Base-by-base conservation (phyloP, 1,140 invertebrate species). In the Drosophila arawakana region DNA sequence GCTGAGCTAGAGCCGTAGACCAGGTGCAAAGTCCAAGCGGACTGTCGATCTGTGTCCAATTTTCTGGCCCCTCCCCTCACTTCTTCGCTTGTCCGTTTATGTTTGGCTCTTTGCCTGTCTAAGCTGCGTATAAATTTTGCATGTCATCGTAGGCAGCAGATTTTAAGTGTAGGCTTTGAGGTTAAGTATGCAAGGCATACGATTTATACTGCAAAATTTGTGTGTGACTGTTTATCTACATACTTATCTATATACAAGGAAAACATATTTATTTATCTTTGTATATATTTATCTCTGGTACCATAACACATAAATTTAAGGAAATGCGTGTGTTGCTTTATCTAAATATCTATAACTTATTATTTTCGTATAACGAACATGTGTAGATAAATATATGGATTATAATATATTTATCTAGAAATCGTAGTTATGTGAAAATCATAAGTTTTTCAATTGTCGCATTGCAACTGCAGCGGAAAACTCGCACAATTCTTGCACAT, bases 121-220 rank as follows among this genome's bases (percentile, higher is more conserved):
- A 81, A 81, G 68, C 81, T 84, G 65, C 47, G 49, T 65, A 84
- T 85, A 81, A 74, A 84, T 84, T 83, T 85, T 81, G 78, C 47
- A 81, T 78, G 70, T 67, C 80, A 54, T 81, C 78, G 78, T 65
- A 80, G 76, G 78, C 78, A 55, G 21, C 62, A 67, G 54, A 67
- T 35, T 37, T 58, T 66, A 58, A 66, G 69, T 66, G 44, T 66
- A 66, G 60, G 68, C 68, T 63, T 58, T 67, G 54, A 59, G 54
- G 55, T 66, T 50, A 41, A 44, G 46, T 43, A 35, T 43, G 55
- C 55, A 59, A 41, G 35, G n/a, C 61, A 25, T 37, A 43, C 47
- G 41, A 52, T 7, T 34, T 59, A 21, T 54, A 25, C 58, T 30
- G 8, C 10, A 13, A 41, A 18, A 37, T 37, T 11, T 7, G 21